These are phyloP conservation scores for Dermochelys coriacea DNA, from an alignment of 2,797 vertebrate genomes.

Conservation along the genomic window DNA sequence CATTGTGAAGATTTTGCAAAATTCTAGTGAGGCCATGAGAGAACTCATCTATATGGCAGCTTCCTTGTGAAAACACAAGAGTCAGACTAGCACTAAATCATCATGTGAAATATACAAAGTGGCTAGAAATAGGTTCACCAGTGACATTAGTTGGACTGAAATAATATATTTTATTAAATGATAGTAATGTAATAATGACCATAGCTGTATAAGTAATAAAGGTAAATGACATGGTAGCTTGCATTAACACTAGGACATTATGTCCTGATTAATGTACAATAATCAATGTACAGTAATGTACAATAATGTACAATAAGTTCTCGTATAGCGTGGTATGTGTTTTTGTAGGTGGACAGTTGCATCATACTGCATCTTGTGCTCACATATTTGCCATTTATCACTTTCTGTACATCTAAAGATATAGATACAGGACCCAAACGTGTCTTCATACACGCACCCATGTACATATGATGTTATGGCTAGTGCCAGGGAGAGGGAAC, in stretches of 20 bases:
- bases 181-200: slow-evolving; percentile 55
- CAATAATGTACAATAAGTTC: slow-evolving; percentile 77
- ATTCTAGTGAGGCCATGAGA: neutral
- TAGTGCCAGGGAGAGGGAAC: neutral
- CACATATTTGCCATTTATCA: slow-evolving; percentile 50
- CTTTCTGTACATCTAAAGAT: slow-evolving; percentile 9
- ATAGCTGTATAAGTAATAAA: slow-evolving; percentile 58
- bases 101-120: slow-evolving; percentile 49
- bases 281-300: too few species aligned
- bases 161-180: slow-evolving; percentile 64
- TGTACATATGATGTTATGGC: rapidly evolving
- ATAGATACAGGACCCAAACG: neutral
- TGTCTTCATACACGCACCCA: neutral
- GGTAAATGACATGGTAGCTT: slow-evolving; percentile 73
- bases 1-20: neutral
- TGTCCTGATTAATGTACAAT: slow-evolving; percentile 77
- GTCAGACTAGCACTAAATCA: slow-evolving; percentile 9
- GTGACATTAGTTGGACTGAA: slow-evolving; percentile 64
- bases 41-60: neutral
- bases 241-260: slow-evolving; percentile 71
- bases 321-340: slow-evolving; percentile 46
- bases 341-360: slow-evolving; percentile 66
- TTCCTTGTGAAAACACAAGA: neutral
- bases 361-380: slow-evolving; percentile 22
- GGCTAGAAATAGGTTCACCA: slow-evolving; percentile 44